phyloP scores from a whole-genome alignment of 2,113 vertebrate species.

The Cinclus cinclus region DNA sequence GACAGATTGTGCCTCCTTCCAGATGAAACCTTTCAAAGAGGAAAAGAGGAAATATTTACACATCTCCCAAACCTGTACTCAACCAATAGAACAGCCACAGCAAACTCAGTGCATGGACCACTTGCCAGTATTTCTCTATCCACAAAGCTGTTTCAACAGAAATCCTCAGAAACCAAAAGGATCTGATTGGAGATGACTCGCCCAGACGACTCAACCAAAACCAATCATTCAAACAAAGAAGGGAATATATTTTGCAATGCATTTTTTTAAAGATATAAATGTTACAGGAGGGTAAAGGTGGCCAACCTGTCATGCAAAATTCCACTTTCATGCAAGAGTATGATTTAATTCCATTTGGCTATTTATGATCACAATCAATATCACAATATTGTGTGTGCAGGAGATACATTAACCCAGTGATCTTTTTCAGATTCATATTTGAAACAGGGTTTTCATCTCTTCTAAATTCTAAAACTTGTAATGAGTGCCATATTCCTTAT shows the following conservation, averaged over 20 bases:
- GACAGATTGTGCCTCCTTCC: neutral
- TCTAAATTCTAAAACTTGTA: neutral
- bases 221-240: neutral
- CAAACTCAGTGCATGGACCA: neutral
- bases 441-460: neutral
- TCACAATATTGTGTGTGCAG: neutral
- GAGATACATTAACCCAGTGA: neutral
- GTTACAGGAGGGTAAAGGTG: neutral
- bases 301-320: neutral
- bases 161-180: neutral
- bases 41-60: conserved; percentile 38
- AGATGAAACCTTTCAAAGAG: conserved; percentile 4
- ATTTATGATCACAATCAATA: neutral
- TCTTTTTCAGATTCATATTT: neutral
- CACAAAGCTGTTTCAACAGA: neutral
- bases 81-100: neutral
- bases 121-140: neutral
- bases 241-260: neutral
- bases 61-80: neutral
- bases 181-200: neutral
- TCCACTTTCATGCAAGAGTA: neutral
- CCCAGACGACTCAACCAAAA: neutral
- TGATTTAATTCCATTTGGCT: neutral
- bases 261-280: neutral
- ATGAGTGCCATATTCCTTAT: neutral